A percentile compares a stretch with the other conserved stretches of the same genome.
Conservation (phyloP, 2,888 invertebrate species). For the Thysanoteuthis rhombus region DNA sequence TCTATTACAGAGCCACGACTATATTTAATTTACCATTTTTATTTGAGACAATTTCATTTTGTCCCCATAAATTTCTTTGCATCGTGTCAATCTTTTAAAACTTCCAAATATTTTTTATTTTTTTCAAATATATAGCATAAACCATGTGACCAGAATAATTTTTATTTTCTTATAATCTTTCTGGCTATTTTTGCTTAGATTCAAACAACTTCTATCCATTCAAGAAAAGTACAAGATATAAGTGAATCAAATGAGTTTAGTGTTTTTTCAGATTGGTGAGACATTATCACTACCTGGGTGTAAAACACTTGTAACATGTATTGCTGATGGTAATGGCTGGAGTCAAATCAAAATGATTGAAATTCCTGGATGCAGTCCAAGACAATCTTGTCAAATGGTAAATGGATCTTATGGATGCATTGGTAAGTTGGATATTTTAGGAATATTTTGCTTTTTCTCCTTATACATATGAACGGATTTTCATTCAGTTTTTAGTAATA, state of each 20-base stretch:
- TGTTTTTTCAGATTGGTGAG: constrained; percentile 16
- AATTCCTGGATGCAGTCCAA: constrained; percentile 16
- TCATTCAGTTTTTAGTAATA: too few relatives aligned
- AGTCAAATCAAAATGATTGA: constrained; percentile 13
- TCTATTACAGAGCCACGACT: too few relatives aligned
- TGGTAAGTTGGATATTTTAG: background rate
- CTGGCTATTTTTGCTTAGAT: background rate
- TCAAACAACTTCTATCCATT: background rate
- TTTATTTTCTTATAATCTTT: background rate
- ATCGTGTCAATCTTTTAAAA: too few relatives aligned
- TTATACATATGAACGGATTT: too few relatives aligned
- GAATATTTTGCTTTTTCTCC: background rate
- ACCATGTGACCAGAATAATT: background rate
- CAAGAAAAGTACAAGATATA: background rate
- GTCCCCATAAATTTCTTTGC: too few relatives aligned
- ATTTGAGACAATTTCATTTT: too few relatives aligned
- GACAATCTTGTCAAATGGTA: constrained; percentile 27
- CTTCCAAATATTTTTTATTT: too few relatives aligned
- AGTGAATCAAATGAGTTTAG: background rate
- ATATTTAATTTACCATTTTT: too few relatives aligned
- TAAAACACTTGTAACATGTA: background rate
- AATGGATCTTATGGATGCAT: constrained; percentile 18
- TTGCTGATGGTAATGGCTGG: background rate
- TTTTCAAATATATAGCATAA: too few relatives aligned
- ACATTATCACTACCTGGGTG: background rate